A percentile compares a stretch with the other conserved stretches of the same genome.
These are phyloP conservation scores for Rhyacichthys aspro DNA, from an alignment of 2,797 vertebrate genomes.

Conservation along the genomic window DNA sequence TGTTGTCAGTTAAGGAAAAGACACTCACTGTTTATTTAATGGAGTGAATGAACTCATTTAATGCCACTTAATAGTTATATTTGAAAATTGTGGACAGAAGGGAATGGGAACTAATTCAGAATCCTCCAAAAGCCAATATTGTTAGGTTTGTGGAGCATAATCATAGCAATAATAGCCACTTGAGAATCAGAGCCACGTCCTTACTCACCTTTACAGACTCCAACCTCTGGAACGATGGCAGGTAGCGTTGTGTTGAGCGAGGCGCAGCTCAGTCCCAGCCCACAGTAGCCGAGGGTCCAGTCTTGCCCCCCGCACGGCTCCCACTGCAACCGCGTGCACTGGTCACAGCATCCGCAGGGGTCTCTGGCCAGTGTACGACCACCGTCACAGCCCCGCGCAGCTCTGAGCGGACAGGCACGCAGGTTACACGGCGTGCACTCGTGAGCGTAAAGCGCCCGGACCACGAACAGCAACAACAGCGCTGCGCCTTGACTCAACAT, in stretches of 20 bases:
- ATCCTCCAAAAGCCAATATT: no score
- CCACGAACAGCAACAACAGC: constrained; percentile 63
- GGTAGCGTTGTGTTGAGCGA: constrained; percentile 72
- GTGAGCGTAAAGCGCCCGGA: constrained; percentile 62
- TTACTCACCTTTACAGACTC: constrained; percentile 82
- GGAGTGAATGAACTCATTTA: neutral
- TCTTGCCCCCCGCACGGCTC: constrained; percentile 81
- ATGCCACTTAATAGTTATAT: neutral
- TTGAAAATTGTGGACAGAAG: neutral
- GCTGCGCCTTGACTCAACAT: constrained; percentile 68
- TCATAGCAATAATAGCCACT: no score
- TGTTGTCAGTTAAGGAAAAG: neutral
- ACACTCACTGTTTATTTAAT: constrained; percentile 5
- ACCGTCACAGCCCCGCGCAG: constrained; percentile 66
- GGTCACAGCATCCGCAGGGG: constrained; percentile 83
- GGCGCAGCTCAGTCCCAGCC: constrained; percentile 80
- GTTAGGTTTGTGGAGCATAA: no score
- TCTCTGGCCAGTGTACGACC: constrained; percentile 73
- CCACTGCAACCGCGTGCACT: constrained; percentile 78
- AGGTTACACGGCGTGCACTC: constrained; percentile 78
- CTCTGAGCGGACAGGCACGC: constrained; percentile 68
- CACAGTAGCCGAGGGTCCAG: constrained; percentile 82
- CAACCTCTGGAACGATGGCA: constrained; percentile 68
- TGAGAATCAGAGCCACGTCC: neutral
- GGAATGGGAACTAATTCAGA: neutral